Conservation (phyloP, 2,888 invertebrate genomes). For the Junonia oenone region DNA sequence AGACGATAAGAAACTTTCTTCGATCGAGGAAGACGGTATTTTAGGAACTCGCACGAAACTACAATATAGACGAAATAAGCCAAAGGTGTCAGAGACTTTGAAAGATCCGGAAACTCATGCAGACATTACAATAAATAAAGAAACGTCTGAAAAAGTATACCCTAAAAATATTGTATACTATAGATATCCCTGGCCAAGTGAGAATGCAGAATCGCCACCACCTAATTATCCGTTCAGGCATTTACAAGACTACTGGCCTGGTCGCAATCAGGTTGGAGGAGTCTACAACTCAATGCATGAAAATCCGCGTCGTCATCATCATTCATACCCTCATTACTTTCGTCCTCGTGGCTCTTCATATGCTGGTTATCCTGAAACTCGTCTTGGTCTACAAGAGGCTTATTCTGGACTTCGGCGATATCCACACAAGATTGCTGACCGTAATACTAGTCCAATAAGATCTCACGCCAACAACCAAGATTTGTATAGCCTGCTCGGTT, state of each 20-base stretch:
- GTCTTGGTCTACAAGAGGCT: slow-evolving; percentile 44
- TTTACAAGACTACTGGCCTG: slow-evolving; percentile 71
- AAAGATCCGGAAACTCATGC: slow-evolving; percentile 34
- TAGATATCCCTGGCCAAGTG: slow-evolving; percentile 66
- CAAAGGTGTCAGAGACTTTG: slow-evolving; percentile 42
- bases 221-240: slow-evolving; percentile 67
- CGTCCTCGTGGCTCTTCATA: slow-evolving; percentile 52
- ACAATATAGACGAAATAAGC: slow-evolving; percentile 64
- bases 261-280: slow-evolving; percentile 57
- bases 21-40: slow-evolving; percentile 60
- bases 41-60: slow-evolving; percentile 69
- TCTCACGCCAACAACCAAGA: slow-evolving; percentile 57
- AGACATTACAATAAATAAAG: slow-evolving; percentile 30
- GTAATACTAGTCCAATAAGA: slow-evolving; percentile 47
- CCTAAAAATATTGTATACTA: slow-evolving; percentile 52
- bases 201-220: slow-evolving; percentile 57
- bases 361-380: slow-evolving; percentile 37
- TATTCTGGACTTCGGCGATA: slow-evolving; percentile 53
- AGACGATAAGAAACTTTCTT: slow-evolving; percentile 52
- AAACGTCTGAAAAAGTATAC: slow-evolving; percentile 31
- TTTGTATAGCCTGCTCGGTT: slow-evolving; percentile 66
- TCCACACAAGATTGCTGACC: slow-evolving; percentile 50
- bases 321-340: slow-evolving; percentile 61
- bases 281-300: slow-evolving; percentile 59
- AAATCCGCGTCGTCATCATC: slow-evolving; percentile 69